Evolutionary conservation across 2,888 invertebrate species (phyloP), one percentile per base, ranked within the genome.

Genomic region (Azorinus chamasolen): DNA sequence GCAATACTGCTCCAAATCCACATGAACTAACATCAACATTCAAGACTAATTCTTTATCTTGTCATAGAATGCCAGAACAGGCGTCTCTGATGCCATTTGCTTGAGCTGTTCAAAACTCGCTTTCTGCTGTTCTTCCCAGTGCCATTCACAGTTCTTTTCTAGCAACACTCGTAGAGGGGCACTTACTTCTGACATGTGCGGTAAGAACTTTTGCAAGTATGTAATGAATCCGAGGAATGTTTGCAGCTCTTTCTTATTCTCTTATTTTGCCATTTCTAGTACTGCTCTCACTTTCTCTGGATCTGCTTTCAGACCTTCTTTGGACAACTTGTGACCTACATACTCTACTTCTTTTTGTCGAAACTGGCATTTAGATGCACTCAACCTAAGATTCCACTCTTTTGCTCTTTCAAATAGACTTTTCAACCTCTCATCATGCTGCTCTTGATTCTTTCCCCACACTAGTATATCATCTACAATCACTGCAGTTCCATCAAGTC

Each of bases 21-120:
- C 77, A 51, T 25, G 72, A 72, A 32, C 76, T 79, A 10, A 83
- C 80, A 59, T 87, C 87, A 37, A 74, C 78, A 41, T 46, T 68
- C 4, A 79, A 48, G 25, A 39, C 41, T 20, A 79, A 16, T 2
- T 53, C 51, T 51, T 68, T 27, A 16, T 70, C 63, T 16, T 48
- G 48, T 79, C 6, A 69, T 46, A 75, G 54, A 61, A 69, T 39
- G 20, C 46, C 20, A 79, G 32, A 1, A 79, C 72, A 20, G 68
- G 75, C 24, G 64, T 46, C 45, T 57, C n/a, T 14, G 51, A 53
- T 22, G 51, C 51, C 2, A 61, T 27, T 55, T 53, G n/a, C 41
- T 75, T 75, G 14, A 79, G 18, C 10, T 24, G 25, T 27, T 59
- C 14, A 10, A 73, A 79, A 22, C 39, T 32, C 46, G 55, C 16